Base-by-base conservation (phyloP, 2,797 vertebrate genomes). In the Rousettus madagascariensis region DNA sequence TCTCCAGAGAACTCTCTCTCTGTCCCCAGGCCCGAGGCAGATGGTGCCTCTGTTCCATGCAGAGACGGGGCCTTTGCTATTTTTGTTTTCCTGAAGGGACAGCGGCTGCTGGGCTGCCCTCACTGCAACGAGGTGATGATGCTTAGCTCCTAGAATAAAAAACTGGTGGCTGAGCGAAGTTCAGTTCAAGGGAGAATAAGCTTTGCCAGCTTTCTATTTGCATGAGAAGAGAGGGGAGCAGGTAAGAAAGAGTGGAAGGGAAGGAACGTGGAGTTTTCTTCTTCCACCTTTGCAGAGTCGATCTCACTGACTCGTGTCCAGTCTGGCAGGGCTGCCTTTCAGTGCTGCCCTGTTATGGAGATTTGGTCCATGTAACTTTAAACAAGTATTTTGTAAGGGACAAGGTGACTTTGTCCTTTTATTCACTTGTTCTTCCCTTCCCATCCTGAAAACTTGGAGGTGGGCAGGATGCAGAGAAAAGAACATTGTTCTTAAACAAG, bases 71-170 rank as follows among this genome's bases (percentile, higher is more conserved):
- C 41, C 30, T 74, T 36, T 22, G 86, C 87, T 90, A 28, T 74
- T 78, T 83, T 90, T 72, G 82, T 77, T 87, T 80, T 46, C 55
- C 63, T 86, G 75, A 57, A 86, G 71, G 86, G 61, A n/a, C 49
- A 22, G 65, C 1, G 0, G 41, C 51, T 59, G 30, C 51, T 30
- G 51, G 46, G 49, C 15, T 41, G 88, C 30, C 61, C 72, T 69
- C 49, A 0, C 30, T 0, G 15, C 65, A 65, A 38, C 86, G 75
- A 69, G 72, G 9, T 2, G 10, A 28, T 4, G n/a, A 68, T 0
- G 5, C 36, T 38, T 26, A 3, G n/a, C 82, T 71, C 65, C 13
- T 7, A 68, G 53, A 16, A 68, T 69, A 55, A 41, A 33, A 33
- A 43, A 11, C 63, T 55, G 36, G 63, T 15, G 8, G 22, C 55